A percentile compares a stretch with the other conserved stretches of the same genome.
phyloP scores from a whole-genome alignment of 1,140 invertebrate species.

The Monomorium pharaonis region DNA sequence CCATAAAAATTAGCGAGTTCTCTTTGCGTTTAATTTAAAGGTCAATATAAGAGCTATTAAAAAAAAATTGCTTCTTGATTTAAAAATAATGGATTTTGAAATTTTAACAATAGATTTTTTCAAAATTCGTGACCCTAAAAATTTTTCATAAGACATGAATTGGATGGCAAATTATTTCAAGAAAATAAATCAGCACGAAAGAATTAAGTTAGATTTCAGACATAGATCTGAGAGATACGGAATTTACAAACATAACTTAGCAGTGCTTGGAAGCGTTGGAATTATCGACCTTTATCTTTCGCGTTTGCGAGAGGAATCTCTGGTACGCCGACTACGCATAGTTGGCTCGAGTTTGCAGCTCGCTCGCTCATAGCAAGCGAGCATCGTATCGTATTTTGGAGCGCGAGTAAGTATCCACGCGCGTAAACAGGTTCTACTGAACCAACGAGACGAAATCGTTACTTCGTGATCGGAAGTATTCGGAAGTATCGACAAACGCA shows the following conservation, averaged over 20 bases:
- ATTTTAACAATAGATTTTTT: no score
- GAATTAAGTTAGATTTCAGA: not conserved
- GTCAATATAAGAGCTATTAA: no score
- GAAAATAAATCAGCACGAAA: no score
- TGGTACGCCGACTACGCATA: constrained; percentile 50
- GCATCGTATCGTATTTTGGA: not conserved
- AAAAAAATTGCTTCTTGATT: no score
- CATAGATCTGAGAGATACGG: not conserved
- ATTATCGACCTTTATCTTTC: constrained; percentile 32
- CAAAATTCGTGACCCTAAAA: no score
- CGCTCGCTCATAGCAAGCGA: constrained; percentile 22
- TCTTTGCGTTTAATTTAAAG: no score
- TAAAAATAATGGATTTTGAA: no score
- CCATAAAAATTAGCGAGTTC: no score
- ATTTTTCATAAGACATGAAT: no score
- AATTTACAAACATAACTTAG: constrained; percentile 19
- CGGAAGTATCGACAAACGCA: constrained; percentile 33
- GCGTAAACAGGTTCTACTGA: constrained; percentile 46
- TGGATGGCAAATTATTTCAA: no score
- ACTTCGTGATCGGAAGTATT: constrained; percentile 2
- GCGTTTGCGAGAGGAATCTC: constrained; percentile 58
- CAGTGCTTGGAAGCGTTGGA: not conserved
- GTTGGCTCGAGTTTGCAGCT: constrained; percentile 46
- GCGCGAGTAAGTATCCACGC: constrained; percentile 15
- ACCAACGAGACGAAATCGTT: constrained; percentile 48